phyloP scores from a whole-genome alignment of 2,888 invertebrate species.

The Branchellion lobata region DNA sequence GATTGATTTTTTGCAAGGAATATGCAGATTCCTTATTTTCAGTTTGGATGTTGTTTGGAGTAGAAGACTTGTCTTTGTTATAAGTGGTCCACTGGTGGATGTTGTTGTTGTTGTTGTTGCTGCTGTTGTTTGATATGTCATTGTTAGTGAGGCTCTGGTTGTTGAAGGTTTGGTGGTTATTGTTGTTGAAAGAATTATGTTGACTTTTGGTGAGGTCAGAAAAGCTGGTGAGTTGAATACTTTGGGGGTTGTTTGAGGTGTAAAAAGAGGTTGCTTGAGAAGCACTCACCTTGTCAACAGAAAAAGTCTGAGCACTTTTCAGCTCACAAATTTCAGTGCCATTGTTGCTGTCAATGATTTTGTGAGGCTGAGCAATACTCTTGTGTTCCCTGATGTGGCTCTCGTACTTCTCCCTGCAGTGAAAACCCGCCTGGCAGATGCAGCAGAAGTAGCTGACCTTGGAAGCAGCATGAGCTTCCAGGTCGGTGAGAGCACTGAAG shows the following conservation, averaged over 20 bases:
- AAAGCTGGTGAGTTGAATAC: not conserved
- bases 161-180: not conserved
- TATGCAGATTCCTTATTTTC: too few relatives aligned
- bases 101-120: not conserved
- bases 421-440: slow-evolving; percentile 31
- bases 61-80: too few relatives aligned
- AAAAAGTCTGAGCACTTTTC: slow-evolving; percentile 25
- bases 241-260: not conserved
- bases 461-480: slow-evolving; percentile 31
- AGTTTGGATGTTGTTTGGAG: too few relatives aligned
- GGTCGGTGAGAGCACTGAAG: slow-evolving; percentile 19
- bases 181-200: not conserved
- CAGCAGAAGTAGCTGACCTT: slow-evolving; percentile 29
- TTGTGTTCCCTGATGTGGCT: slow-evolving; percentile 34
- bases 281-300: slow-evolving; percentile 2
- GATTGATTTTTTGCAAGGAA: too few relatives aligned
- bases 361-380: not conserved
- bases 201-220: not conserved
- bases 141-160: not conserved
- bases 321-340: slow-evolving; percentile 4
- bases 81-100: not conserved
- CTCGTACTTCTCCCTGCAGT: slow-evolving; percentile 19
- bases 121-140: not conserved
- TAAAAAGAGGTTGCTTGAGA: not conserved
- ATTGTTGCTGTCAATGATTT: not conserved